Base-by-base conservation (phyloP, 2,113 vertebrate genomes). In the Sinocyclocheilus maitianheensis region DNA sequence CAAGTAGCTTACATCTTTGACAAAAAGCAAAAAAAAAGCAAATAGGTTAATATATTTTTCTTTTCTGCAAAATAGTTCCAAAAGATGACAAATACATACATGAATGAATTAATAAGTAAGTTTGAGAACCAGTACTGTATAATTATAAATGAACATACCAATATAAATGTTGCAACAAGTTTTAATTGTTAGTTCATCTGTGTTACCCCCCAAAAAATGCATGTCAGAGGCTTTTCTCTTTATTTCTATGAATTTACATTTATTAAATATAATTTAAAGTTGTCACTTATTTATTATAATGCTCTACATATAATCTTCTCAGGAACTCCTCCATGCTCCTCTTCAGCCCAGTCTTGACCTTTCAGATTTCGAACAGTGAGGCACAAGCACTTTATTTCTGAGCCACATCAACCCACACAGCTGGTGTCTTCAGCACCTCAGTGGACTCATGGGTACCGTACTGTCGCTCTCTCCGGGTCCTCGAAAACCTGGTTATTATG, bases 381-480 rank as follows among this genome's bases (percentile, higher is more conserved):
- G 13, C 40, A 78, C 53, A 78, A 81, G 75, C 65, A 74, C 51
- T 37, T 77, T 48, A n/a, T 43, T 30, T 83, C n/a, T 69, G 58
- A 77, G 30, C 13, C 60, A 24, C 71, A 63, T 43, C 77, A 37
- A 46, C 75, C 51, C 87, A 55, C 81, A 37, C 81, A 37, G 37
- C n/a, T 85, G 77, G 26, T 30, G 1, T 79, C 20, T 9, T 85
- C 58, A 88, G 71, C 83, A n/a, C 83, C 22, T 76, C 53, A 10
- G 18, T 60, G 87, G 85, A 71, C 74, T 90, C 90, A 88, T 85
- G 96, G 96, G 96, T 77, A 95, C 96, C 0, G 94, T 95, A 16
- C 93, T 96, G 40, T 96, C 96, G 0, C 91, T 96, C 60, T 96
- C 96, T 0, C 96, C 96, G 1, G 91, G 93, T 81, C 91, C 94